phyloP scores from a whole-genome alignment of 2,888 invertebrate genomes.

The Mystacides longicornis region DNA sequence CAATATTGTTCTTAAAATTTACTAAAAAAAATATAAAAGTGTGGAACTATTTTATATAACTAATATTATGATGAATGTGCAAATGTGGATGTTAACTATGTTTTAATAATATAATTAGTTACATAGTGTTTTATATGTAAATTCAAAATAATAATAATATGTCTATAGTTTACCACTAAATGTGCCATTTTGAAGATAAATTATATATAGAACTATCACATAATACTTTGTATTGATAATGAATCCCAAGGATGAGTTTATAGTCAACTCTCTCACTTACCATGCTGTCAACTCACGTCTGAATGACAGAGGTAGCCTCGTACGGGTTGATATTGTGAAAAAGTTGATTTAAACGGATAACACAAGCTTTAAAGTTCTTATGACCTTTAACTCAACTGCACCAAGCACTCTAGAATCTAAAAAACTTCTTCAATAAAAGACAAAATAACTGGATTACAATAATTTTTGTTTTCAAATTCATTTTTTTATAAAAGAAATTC shows the following conservation, averaged over 20 bases:
- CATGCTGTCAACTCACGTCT: no score
- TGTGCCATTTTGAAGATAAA: slow-evolving; percentile 26
- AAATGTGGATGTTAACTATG: not conserved
- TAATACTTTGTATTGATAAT: not conserved
- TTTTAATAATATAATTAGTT: slow-evolving; percentile 7
- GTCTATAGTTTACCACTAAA: slow-evolving; percentile 25
- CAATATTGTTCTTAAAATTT: not conserved
- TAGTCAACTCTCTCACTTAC: no score
- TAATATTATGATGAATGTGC: not conserved
- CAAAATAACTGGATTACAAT: no score
- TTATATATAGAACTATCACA: slow-evolving; percentile 1
- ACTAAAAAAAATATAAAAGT: not conserved
- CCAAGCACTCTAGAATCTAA: slow-evolving; percentile 24
- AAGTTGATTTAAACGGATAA: slow-evolving; percentile 21
- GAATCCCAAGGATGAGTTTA: no score
- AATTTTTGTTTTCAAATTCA: no score
- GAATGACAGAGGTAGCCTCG: no score
- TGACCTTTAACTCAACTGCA: slow-evolving; percentile 26
- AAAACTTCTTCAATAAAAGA: no score
- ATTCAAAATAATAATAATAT: no score
- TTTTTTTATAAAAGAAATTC: not conserved
- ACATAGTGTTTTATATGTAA: no score
- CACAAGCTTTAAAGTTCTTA: slow-evolving; percentile 27
- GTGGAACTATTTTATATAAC: not conserved
- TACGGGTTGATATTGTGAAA: not conserved